Evolutionary conservation across 2,888 invertebrate species (phyloP).

Genomic region (Drosophila mimetica): DNA sequence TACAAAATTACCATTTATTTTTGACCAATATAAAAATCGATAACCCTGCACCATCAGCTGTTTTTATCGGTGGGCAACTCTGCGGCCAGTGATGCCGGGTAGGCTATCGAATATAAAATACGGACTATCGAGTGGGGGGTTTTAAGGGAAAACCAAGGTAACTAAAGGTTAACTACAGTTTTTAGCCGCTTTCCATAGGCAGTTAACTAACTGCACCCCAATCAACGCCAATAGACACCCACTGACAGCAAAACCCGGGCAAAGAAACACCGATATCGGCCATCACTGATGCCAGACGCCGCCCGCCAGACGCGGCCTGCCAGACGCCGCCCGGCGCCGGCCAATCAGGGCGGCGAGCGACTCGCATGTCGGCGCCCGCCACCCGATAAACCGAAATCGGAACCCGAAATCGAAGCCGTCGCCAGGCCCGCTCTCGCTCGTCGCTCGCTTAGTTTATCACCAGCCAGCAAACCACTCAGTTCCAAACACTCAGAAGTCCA

Average conservation of each 20-base stretch:
- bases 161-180: neutral
- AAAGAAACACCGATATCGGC: neutral
- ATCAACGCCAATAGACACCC: no score
- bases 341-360: slow-evolving; percentile 50
- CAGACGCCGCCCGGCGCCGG: slow-evolving; percentile 55
- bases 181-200: no score
- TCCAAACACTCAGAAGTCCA: slow-evolving; percentile 38
- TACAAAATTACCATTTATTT: no score
- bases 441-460: slow-evolving; percentile 7
- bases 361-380: slow-evolving; percentile 37
- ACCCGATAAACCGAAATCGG: slow-evolving; percentile 4
- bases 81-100: neutral
- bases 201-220: neutral
- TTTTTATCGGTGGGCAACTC: neutral
- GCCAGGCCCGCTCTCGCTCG: neutral
- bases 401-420: slow-evolving; percentile 7
- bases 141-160: neutral
- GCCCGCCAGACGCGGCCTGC: slow-evolving; percentile 67
- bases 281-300: slow-evolving; percentile 61
- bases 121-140: neutral
- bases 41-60: neutral
- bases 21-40: neutral
- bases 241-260: neutral
- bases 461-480: slow-evolving; percentile 40
- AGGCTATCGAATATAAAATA: neutral